phyloP scores from a whole-genome alignment of 2,113 vertebrate species.

The Silurus meridionalis region DNA sequence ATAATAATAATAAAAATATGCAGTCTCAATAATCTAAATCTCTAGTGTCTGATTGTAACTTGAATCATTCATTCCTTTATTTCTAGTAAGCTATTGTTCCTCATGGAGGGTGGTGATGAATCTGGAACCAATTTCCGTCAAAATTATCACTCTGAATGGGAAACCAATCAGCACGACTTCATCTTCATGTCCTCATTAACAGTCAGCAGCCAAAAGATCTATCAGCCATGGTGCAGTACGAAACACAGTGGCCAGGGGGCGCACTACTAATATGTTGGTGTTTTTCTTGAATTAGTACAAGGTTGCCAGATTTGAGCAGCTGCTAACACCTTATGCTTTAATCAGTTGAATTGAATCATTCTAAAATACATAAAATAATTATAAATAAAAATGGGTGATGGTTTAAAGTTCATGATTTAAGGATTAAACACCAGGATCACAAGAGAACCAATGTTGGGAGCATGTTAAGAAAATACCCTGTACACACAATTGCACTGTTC shows the following conservation, averaged over 20 bases:
- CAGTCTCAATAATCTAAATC: background rate
- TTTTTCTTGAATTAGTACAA: background rate
- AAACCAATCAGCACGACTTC: background rate
- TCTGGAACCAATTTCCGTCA: background rate
- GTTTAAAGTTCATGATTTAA: background rate
- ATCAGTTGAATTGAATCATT: background rate
- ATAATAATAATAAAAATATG: background rate
- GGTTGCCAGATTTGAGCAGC: constrained; percentile 18
- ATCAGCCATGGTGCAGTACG: background rate
- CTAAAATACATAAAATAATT: background rate
- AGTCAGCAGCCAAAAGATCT: background rate
- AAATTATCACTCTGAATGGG: background rate
- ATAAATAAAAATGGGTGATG: background rate
- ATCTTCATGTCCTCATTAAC: constrained; percentile 2
- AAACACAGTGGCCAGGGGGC: constrained; percentile 13
- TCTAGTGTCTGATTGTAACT: background rate
- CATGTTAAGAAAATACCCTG: background rate
- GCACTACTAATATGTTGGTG: background rate
- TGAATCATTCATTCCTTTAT: background rate
- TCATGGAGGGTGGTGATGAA: background rate
- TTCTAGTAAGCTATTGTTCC: background rate
- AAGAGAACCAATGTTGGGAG: background rate
- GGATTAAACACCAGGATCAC: background rate
- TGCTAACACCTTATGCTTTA: background rate
- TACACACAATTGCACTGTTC: background rate